Percentiles rank a stretch among this genome's conserved stretches.
Conservation (phyloP, 2,113 vertebrate species). For the Coracopsis vasa region DNA sequence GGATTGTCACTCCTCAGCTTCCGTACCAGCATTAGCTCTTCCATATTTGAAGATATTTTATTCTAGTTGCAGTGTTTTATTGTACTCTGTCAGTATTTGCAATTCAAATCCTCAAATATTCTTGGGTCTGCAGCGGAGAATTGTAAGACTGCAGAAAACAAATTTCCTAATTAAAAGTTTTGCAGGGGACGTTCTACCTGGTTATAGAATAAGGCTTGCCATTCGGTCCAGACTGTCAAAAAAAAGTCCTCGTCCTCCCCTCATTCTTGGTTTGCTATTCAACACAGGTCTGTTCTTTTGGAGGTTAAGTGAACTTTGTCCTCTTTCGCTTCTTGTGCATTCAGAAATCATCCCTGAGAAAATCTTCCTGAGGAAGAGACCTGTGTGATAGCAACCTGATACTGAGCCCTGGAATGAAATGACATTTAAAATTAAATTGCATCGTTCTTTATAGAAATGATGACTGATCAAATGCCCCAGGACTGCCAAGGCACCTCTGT, state of each 20-base stretch:
- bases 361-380: neutral
- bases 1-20: neutral
- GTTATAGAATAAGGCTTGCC: neutral
- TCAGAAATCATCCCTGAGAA: slow-evolving; percentile 9
- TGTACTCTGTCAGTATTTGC: neutral
- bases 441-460: slow-evolving; percentile 40
- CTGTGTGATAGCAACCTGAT: neutral
- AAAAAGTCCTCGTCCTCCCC: neutral
- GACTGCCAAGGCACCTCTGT: neutral
- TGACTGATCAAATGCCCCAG: slow-evolving; percentile 31
- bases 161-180: neutral
- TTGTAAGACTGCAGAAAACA: neutral
- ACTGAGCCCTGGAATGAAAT: neutral
- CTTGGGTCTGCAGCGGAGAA: neutral
- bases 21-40: neutral
- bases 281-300: neutral
- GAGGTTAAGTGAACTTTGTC: neutral
- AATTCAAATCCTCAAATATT: neutral
- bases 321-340: neutral
- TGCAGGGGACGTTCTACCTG: neutral
- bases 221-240: neutral
- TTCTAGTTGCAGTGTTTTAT: neutral
- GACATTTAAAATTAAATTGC: slow-evolving; percentile 18
- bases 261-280: neutral
- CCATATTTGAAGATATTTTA: neutral